Conservation (phyloP, 2,888 invertebrate species). For the Masnerella sp. region DNA sequence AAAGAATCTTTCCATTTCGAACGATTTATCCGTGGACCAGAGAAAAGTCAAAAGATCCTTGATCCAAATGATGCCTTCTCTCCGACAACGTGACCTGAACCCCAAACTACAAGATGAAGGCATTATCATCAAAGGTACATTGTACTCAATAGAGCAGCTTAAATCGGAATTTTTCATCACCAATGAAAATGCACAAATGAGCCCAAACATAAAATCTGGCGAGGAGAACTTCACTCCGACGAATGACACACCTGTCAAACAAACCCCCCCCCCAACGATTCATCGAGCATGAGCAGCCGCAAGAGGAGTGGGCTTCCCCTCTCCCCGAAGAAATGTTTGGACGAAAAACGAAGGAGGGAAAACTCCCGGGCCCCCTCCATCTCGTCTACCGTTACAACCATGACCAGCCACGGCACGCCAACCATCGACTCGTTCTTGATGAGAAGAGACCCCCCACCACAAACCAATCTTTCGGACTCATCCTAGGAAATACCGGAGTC, state of each 20-base stretch:
- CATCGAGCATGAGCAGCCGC: too few relatives aligned
- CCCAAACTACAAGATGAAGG: conserved; percentile 7
- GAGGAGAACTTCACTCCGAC: background rate
- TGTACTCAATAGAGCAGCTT: background rate
- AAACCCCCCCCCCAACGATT: too few relatives aligned
- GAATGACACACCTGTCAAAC: background rate
- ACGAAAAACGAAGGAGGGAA: background rate
- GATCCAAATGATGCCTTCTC: background rate
- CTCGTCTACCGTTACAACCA: background rate
- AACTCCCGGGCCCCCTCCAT: too few relatives aligned
- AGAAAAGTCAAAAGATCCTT: background rate
- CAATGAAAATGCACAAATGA: too few relatives aligned
- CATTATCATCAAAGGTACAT: conserved; percentile 5
- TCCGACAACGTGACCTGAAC: background rate
- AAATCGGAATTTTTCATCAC: background rate
- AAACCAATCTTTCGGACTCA: background rate
- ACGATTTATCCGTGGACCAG: conserved; percentile 5
- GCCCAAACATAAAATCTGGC: background rate
- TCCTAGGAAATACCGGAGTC: background rate
- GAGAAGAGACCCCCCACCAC: background rate
- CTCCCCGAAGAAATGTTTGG: too few relatives aligned
- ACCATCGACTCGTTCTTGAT: background rate
- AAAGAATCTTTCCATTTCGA: conserved; percentile 3
- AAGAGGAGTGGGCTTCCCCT: too few relatives aligned
- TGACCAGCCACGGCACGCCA: background rate